Base-by-base conservation (phyloP, 1,140 invertebrate genomes). In the Trialeurodes vaporariorum region DNA sequence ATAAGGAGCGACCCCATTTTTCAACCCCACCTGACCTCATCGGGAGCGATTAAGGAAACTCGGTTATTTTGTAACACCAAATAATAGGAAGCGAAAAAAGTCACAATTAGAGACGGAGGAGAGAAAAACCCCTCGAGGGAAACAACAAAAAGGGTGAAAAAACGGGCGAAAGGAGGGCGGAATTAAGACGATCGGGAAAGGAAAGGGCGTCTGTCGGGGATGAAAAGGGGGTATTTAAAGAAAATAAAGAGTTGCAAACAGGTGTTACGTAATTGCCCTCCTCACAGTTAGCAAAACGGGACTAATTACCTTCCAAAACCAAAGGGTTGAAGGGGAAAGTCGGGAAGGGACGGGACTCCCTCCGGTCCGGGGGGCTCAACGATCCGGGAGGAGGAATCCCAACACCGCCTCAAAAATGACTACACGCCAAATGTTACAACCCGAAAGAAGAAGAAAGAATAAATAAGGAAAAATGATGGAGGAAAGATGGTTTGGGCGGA, bases 241-340 rank as follows among this genome's bases (percentile, higher is more conserved):
- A 49, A 49, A 49, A 49, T 49, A 49, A 49, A 49, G 34, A 49
- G 34, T 49, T 49, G 34, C 34, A 49, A 49, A 49, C 34, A 49
- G 34, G 34, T 49, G 34, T 49, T 49, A 49, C 34, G 34, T 49
- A 49, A 49, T 49, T 49, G 34, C 34, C 17, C 34, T 49, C 5
- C 34, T 49, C 17, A 49, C 34, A 49, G 34, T 49, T 49, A 17
- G 34, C 34, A 49, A 17, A 49, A n/a, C n/a, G 34, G 34, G 34
- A 49, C 34, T 49, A 49, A 49, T 49, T 49, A 49, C 34, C 34
- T 49, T 17, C 34, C 34, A 17, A 49, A 49, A 49, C 34, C 5
- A 49, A 49, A 49, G 34, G 34, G 34, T 49, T 49, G 34, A 5
- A 5, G 5, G 34, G n/a, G n/a, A n/a, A n/a, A n/a, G n/a, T n/a